Percentiles rank a stretch among this genome's conserved stretches.
Evolutionary conservation across 2,113 vertebrate genomes (phyloP).

Genomic region (Notiomystis cincta): DNA sequence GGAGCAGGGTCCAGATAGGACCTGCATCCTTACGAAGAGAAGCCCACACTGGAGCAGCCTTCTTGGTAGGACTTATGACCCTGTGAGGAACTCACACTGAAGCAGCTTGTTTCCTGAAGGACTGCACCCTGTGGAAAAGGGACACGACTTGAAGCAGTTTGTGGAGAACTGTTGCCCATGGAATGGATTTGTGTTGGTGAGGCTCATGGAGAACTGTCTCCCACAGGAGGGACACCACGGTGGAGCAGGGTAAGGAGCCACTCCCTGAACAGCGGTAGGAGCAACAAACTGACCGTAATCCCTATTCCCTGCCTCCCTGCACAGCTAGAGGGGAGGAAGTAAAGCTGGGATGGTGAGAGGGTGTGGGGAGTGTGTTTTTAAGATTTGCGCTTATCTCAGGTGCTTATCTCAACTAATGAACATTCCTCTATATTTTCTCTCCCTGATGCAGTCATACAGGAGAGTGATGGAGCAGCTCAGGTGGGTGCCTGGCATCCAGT

Average conservation of each 20-base stretch:
- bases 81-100: not conserved
- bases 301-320: no score
- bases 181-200: fast-evolving
- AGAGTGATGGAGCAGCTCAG: not conserved
- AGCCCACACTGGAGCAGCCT: not conserved
- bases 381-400: no score
- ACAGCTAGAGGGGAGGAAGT: not conserved
- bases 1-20: not conserved
- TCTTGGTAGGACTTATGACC: not conserved
- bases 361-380: not conserved
- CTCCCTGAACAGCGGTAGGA: fast-evolving
- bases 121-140: not conserved
- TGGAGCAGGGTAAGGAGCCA: not conserved
- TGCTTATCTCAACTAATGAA: not conserved
- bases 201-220: not conserved
- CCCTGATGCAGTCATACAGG: not conserved
- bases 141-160: no score
- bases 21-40: not conserved
- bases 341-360: not conserved
- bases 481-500: not conserved
- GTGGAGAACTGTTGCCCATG: not conserved
- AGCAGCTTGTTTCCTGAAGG: not conserved
- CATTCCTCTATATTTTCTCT: not conserved
- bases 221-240: fast-evolving
- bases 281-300: not conserved